Conservation (phyloP, 1,140 invertebrate genomes). For the Drosophila mayri region DNA sequence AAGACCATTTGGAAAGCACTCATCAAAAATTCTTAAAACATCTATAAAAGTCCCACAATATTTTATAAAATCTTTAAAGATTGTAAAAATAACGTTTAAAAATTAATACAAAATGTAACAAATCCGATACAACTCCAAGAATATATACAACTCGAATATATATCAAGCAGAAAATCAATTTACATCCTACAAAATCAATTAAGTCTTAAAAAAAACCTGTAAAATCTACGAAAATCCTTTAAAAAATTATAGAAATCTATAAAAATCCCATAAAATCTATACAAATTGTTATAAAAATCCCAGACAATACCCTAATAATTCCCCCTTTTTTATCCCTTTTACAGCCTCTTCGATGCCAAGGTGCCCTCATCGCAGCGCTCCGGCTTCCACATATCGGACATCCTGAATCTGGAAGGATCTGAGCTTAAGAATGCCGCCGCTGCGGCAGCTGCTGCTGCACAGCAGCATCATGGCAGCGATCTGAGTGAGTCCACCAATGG, state of each 20-base stretch:
- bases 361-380: conserved; percentile 86
- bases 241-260: neutral
- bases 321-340: conserved; percentile 19
- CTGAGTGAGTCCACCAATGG: conserved; percentile 47
- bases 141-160: neutral
- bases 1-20: neutral
- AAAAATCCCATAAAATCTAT: neutral
- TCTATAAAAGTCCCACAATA: neutral
- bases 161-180: too few relatives aligned
- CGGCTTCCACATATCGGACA: conserved; percentile 91
- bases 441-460: conserved; percentile 53
- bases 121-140: too few relatives aligned
- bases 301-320: too few relatives aligned
- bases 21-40: neutral
- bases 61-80: neutral
- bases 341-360: conserved; percentile 81
- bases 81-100: neutral
- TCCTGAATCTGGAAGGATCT: conserved; percentile 88
- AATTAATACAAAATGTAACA: too few relatives aligned
- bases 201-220: neutral
- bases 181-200: too few relatives aligned
- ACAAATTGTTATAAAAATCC: neutral
- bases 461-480: conserved; percentile 51
- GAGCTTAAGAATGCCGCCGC: conserved; percentile 79
- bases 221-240: neutral